These are phyloP conservation scores for Dicaeum eximium DNA, from an alignment of 2,113 vertebrate genomes.

Conservation along the genomic window DNA sequence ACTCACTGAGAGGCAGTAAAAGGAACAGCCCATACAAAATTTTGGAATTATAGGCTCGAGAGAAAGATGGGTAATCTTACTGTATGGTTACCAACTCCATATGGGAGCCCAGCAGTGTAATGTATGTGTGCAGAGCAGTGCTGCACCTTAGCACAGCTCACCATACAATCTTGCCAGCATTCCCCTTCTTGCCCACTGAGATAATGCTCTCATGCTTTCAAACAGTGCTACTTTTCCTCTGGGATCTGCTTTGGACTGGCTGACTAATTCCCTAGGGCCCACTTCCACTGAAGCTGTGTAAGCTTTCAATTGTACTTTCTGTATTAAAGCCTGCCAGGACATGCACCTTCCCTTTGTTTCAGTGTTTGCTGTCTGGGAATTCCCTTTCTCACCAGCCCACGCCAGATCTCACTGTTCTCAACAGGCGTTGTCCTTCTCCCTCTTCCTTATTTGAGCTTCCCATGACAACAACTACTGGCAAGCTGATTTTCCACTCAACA, in stretches of 20 bases:
- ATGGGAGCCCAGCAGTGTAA: neutral
- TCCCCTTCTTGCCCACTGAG: neutral
- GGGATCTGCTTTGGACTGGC: neutral
- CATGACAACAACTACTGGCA: neutral
- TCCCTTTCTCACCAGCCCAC: neutral
- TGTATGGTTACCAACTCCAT: neutral
- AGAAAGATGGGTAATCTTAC: neutral
- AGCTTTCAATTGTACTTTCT: neutral
- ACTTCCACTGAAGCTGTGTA: neutral
- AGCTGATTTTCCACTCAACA: neutral
- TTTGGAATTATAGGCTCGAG: neutral
- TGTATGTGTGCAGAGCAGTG: fast-evolving
- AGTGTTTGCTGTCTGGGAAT: neutral
- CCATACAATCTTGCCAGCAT: neutral
- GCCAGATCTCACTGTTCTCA: neutral
- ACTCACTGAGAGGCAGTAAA: neutral
- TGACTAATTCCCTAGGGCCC: neutral
- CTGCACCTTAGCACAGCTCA: neutral
- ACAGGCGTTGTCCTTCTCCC: neutral
- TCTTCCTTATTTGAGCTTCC: neutral
- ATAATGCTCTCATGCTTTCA: neutral
- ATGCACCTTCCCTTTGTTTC: neutral
- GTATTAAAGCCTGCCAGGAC: neutral
- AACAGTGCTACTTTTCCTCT: neutral
- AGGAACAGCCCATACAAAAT: neutral